Evolutionary conservation across 1,140 invertebrate species (phyloP).

Genomic region (Bombus vancouverensis): DNA sequence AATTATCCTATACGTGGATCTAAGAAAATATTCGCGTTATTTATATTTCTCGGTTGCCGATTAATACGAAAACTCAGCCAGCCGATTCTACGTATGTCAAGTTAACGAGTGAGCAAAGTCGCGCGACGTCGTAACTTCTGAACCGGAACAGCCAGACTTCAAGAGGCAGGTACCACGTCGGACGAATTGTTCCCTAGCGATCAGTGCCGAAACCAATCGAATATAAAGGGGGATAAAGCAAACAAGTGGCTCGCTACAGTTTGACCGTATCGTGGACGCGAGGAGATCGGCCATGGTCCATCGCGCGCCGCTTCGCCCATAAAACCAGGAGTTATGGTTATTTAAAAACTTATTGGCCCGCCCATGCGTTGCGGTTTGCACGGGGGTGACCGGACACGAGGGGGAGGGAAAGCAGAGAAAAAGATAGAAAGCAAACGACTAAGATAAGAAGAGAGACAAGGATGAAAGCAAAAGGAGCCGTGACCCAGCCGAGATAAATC

Average conservation of each 20-base stretch:
- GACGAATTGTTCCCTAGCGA: conserved; percentile 38
- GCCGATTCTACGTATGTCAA: background rate
- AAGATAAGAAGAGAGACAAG: background rate
- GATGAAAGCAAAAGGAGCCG: conserved; percentile 67
- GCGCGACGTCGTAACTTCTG: background rate
- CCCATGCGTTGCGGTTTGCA: conserved; percentile 76
- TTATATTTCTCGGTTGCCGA: too few relatives aligned
- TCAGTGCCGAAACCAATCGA: conserved; percentile 58
- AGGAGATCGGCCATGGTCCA: conserved; percentile 62
- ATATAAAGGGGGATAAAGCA: conserved; percentile 65
- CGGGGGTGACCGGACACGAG: conserved; percentile 48
- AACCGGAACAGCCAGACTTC: too few relatives aligned
- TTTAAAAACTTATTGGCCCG: conserved; percentile 82
- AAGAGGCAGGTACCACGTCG: conserved; percentile 1
- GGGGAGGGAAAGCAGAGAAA: background rate
- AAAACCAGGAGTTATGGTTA: conserved; percentile 82
- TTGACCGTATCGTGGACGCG: conserved; percentile 62
- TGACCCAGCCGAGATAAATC: conserved; percentile 81
- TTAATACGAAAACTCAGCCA: background rate
- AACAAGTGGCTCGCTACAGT: conserved; percentile 78
- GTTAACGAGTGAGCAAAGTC: background rate
- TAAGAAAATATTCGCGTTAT: too few relatives aligned
- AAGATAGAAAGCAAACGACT: background rate
- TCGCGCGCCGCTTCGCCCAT: conserved; percentile 75
- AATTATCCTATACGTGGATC: too few relatives aligned